Evolutionary conservation across 2,113 vertebrate genomes (phyloP).

Genomic region (Malurus cyaneus): DNA sequence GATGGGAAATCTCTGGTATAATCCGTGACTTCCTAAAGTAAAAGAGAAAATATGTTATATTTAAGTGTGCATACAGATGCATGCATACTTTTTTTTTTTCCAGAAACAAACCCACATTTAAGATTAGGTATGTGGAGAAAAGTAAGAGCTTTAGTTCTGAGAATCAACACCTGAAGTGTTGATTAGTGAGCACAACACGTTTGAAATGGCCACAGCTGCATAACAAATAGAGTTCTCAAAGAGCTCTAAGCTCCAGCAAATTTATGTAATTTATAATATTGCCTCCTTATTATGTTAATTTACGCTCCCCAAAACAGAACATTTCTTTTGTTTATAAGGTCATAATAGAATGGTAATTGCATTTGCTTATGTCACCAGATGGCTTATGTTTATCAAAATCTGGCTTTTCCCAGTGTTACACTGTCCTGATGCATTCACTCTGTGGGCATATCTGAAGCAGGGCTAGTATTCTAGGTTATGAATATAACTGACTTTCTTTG

Average conservation of each 20-base stretch:
- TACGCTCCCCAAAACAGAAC: background rate
- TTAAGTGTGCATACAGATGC: background rate
- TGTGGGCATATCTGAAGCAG: background rate
- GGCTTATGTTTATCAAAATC: background rate
- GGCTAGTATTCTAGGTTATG: background rate
- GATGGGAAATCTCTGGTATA: background rate
- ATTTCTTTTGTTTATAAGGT: conserved; percentile 15
- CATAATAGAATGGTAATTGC: background rate
- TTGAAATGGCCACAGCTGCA: background rate
- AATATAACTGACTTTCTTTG: background rate
- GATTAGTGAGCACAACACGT: background rate
- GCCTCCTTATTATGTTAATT: conserved; percentile 13
- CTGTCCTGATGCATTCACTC: background rate
- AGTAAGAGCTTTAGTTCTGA: background rate
- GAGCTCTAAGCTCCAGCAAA: background rate
- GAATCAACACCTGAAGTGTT: background rate
- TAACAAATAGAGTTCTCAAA: background rate
- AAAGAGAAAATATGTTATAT: background rate
- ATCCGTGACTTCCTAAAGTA: background rate
- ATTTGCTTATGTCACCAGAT: conserved; percentile 23
- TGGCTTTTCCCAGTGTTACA: background rate
- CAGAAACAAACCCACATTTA: background rate
- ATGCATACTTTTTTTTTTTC: background rate
- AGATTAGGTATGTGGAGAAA: background rate
- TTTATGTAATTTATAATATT: conserved; percentile 6